Percentiles rank a stretch among this genome's conserved stretches.
phyloP scores from a whole-genome alignment of 1,140 invertebrate genomes.

The Temnothorax longispinosus region DNA sequence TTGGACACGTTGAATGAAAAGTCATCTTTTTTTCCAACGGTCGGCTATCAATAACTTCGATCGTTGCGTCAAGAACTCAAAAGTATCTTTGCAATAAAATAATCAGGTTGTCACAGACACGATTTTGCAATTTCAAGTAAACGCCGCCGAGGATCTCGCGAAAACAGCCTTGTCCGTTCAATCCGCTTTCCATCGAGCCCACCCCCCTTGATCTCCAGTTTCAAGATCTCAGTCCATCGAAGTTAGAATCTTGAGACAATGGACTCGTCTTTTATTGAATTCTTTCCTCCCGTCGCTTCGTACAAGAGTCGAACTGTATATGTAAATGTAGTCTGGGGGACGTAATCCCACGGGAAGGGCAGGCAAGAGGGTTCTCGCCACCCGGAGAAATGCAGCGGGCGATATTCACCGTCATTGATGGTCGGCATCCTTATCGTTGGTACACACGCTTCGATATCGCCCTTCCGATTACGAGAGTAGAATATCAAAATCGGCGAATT shows the following conservation, averaged over 20 bases:
- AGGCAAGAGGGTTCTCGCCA: conserved; percentile 59
- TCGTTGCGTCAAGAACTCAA: background rate
- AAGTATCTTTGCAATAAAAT: conserved; percentile 2
- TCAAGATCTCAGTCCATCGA: conserved; percentile 48
- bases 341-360: conserved; percentile 75
- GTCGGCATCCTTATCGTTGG: conserved; percentile 68
- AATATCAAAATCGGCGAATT: conserved; percentile 63
- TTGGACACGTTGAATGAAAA: background rate
- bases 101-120: background rate
- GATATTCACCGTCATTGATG: conserved; percentile 67
- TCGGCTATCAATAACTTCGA: conserved; percentile 16
- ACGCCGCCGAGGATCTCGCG: conserved; percentile 31
- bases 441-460: conserved; percentile 68
- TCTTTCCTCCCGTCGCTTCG: conserved; percentile 70
- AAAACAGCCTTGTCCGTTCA: conserved; percentile 43
- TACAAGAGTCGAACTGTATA: conserved; percentile 66
- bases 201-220: background rate
- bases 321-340: conserved; percentile 79
- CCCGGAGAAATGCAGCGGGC: conserved; percentile 55
- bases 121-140: conserved; percentile 22
- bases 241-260: conserved; percentile 75
- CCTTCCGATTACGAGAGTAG: conserved; percentile 62
- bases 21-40: background rate
- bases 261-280: conserved; percentile 79
- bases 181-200: conserved; percentile 27